Evolutionary conservation across 2,113 vertebrate genomes (phyloP).

Genomic region (Eulemur rufifrons): DNA sequence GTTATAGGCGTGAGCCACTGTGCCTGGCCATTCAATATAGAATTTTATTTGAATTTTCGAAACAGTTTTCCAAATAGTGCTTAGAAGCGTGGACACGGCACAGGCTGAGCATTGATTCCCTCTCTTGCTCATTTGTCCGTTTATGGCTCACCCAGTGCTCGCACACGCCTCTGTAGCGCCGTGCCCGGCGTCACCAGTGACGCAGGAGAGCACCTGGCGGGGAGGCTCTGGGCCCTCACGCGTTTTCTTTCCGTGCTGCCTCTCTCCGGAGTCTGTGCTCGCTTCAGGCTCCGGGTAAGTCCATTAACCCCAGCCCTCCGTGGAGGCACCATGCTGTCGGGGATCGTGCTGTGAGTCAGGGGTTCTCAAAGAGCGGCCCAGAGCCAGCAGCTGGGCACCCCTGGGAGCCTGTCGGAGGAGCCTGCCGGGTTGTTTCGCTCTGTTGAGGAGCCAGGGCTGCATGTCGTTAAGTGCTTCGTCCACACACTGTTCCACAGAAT

Average conservation of each 20-base stretch:
- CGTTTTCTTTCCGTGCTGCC: accelerated
- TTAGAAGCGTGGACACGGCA: not conserved
- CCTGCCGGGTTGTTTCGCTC: accelerated
- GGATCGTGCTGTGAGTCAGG: not conserved
- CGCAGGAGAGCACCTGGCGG: no score
- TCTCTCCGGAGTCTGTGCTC: no score
- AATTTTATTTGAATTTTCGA: not conserved
- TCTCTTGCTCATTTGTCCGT: accelerated
- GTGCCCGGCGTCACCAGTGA: not conserved
- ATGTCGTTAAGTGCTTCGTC: not conserved
- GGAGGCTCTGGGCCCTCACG: not conserved
- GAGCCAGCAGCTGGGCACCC: no score
- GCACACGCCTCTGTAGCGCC: accelerated
- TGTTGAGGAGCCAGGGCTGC: not conserved
- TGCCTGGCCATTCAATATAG: not conserved
- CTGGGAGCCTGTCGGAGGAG: not conserved
- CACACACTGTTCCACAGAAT: not conserved
- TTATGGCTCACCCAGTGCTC: accelerated
- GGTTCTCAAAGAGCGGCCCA: not conserved
- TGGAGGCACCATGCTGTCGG: accelerated
- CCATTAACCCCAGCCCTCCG: not conserved
- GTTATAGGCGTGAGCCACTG: no score
- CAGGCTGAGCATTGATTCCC: accelerated
- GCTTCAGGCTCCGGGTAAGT: no score
- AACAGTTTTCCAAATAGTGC: not conserved